A percentile compares a stretch with the other conserved stretches of the same genome.
Evolutionary conservation across 2,113 vertebrate species (phyloP).

Genomic region (Astatotilapia flaviijosephi): DNA sequence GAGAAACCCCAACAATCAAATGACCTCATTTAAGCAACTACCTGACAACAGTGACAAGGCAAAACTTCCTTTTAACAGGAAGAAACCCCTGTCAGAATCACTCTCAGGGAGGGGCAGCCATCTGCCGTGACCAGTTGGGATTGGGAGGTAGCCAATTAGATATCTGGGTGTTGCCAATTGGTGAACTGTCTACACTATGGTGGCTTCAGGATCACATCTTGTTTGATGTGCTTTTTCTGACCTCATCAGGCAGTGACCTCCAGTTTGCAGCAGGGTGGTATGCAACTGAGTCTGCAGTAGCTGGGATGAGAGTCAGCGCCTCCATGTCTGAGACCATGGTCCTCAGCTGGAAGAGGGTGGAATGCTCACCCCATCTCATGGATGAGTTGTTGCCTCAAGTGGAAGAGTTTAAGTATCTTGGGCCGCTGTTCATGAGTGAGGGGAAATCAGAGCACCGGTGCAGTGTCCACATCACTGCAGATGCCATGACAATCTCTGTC

Average conservation of each 20-base stretch:
- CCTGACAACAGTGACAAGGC: not conserved
- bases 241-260: not conserved
- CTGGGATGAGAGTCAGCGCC: not conserved
- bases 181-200: not conserved
- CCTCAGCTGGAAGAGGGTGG: not conserved
- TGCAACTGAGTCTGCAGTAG: not conserved
- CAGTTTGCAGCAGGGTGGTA: not conserved
- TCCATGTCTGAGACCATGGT: not conserved
- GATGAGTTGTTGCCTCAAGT: not conserved
- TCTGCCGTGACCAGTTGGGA: not conserved
- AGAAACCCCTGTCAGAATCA: not conserved
- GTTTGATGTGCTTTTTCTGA: not conserved
- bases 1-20: not conserved
- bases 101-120: not conserved
- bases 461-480: too few relatives aligned
- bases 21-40: not conserved
- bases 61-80: not conserved
- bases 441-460: not conserved
- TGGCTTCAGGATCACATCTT: not conserved
- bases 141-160: not conserved
- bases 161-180: not conserved
- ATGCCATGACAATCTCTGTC: too few relatives aligned
- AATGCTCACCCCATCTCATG: not conserved
- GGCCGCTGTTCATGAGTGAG: not conserved
- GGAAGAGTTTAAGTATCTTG: not conserved